Base-by-base conservation (phyloP, 2,113 vertebrate species). In the Corythaixoides concolor region DNA sequence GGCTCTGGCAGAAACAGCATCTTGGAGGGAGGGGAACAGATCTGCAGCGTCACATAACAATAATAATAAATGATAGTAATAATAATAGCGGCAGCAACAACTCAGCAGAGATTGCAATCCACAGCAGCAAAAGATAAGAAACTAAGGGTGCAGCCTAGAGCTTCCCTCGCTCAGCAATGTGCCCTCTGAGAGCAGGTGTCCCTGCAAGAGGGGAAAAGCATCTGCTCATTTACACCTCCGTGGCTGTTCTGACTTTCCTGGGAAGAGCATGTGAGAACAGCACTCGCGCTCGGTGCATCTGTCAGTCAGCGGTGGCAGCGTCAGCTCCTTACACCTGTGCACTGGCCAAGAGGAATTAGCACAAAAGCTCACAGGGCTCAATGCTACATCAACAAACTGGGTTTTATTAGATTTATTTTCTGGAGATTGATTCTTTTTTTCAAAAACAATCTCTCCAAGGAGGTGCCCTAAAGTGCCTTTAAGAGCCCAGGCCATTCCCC, bases 1-100 rank as follows among this genome's bases (percentile, higher is more conserved):
- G 19, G 72, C 83, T 70, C n/a, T 81, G 85, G 43, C 74, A 85
- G 79, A 90, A 96, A 80, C 10, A 73, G 63, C 64, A 53, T 78
- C 77, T 66, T 64, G 55, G 89, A 91, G 39, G 60, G 76, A 76
- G 32, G 14, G 18, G 62, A 92, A 68, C 1, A 67, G 70, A 85
- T 82, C 43, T 78, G 23, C 64, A 92, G 79, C 1, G 1, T 45
- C 87, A 41, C 20, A 18, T 60, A 41, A 88, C 39, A 67, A 59
- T 53, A 33, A 39, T 6, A 35, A 32, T 24, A 23, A 72, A 35
- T 17, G 39, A 39, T 39, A 39, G 39, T 39, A 43, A 33, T 23
- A 64, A 35, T 16, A 81, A 37, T 17, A 82, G 16, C 30, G 88
- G 15, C 43, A 85, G 9, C 18, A 70, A 41, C 64, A 50, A 33